Base-by-base conservation (phyloP, 1,140 invertebrate genomes). In the Lepidurus apus region DNA sequence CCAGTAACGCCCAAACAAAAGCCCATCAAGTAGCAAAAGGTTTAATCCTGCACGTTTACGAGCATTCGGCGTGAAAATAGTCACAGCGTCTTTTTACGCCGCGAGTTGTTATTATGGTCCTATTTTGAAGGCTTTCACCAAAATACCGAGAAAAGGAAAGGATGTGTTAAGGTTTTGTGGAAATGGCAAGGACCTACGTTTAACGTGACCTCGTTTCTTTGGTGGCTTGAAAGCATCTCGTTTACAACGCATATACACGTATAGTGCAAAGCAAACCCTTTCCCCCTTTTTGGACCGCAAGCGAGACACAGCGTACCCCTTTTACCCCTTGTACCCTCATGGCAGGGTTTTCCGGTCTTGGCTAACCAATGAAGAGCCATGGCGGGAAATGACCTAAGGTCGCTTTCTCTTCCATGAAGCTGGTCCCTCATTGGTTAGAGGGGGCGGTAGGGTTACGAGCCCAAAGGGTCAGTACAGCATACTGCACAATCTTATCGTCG, bases 351-450 rank as follows among this genome's bases (percentile, higher is more conserved):
- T 65, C 53, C 53, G 53, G 53, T 65, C 53, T 65, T 65, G 53
- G 53, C 53, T 65, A 65, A 65, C 53, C 53, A 65, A 65, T 65
- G 53, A 65, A 34, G 53, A 21, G 53, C 53, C 53, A 65, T 65
- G 53, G 53, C 53, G 53, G 53, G 53, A 65, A 65, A 65, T 65
- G 53, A 65, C 53, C 53, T 65, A 65, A 65, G 53, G 53, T 65
- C n/a, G 53, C 53, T 65, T 65, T 65, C 53, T 65, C 53, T 65
- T 65, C 6, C 17, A 65, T 13, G 21, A 65, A 65, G 53, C 53
- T 65, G 9, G 53, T 13, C 53, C 6, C 53, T 17, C 53, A 65
- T 65, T 65, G 53, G 53, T 65, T 21, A 65, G 17, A 21, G 13
- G 10, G 53, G 53, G 53, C 21, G 53, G 53, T 65, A 21, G 53